A percentile compares a stretch with the other conserved stretches of the same genome.
These are phyloP conservation scores for Cinclus cinclus DNA, from an alignment of 2,113 vertebrate genomes.

Conservation along the genomic window DNA sequence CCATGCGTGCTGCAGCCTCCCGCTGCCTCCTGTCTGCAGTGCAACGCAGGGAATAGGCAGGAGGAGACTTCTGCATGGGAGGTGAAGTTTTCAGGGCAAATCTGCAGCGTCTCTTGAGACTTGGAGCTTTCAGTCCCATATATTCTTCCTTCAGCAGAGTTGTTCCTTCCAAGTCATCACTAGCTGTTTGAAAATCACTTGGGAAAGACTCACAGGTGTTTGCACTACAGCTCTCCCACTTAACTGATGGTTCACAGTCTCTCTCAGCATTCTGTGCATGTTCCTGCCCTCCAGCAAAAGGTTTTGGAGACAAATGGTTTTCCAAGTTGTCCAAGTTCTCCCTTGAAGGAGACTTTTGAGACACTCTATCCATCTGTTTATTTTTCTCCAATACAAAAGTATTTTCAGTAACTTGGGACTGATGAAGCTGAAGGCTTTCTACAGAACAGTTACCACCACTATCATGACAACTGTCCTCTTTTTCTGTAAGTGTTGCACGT, in stretches of 20 bases:
- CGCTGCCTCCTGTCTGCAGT: slow-evolving; percentile 82
- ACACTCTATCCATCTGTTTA: neutral
- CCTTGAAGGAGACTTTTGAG: neutral
- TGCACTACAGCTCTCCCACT: slow-evolving; percentile 21
- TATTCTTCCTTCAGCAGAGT: slow-evolving; percentile 39
- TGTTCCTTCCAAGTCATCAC: slow-evolving; percentile 52
- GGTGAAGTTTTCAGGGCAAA: neutral
- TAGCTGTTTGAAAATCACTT: slow-evolving; percentile 33
- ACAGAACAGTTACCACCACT: neutral
- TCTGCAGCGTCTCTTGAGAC: slow-evolving; percentile 51
- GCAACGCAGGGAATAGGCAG: slow-evolving; percentile 73
- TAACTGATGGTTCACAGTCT: neutral
- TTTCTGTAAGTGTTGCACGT: neutral
- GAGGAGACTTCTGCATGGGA: neutral
- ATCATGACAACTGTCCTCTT: neutral
- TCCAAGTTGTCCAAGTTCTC: neutral
- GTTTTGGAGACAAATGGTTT: neutral
- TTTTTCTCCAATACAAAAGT: neutral
- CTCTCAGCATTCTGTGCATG: neutral
- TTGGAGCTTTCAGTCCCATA: slow-evolving; percentile 39
- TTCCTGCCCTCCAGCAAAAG: neutral
- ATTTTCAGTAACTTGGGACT: neutral
- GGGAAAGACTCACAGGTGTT: neutral
- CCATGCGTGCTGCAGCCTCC: slow-evolving; percentile 77
- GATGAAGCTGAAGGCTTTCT: neutral